Conservation (phyloP, 2,888 invertebrate genomes). For the Aphodius sticticus region DNA sequence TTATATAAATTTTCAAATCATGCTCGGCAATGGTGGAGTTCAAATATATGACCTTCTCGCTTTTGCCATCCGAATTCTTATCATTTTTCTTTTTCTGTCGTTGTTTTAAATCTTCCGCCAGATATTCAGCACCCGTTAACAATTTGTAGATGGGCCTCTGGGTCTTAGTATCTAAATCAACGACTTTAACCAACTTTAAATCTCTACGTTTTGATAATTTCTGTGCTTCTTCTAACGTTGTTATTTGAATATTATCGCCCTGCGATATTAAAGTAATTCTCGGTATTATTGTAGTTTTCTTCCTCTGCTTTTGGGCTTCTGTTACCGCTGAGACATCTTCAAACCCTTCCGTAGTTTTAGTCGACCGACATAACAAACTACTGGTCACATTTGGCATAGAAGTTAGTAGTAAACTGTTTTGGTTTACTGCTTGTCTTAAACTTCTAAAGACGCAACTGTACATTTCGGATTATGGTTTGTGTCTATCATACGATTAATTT, state of each 20-base stretch:
- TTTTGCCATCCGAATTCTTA: slow-evolving; percentile 61
- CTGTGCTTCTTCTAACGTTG: slow-evolving; percentile 73
- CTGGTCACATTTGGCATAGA: neutral
- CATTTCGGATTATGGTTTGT: slow-evolving; percentile 5
- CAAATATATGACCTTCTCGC: slow-evolving; percentile 71
- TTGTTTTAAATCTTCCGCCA: slow-evolving; percentile 67
- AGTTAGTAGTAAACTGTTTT: neutral
- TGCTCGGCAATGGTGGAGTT: slow-evolving; percentile 70
- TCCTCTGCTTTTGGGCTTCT: slow-evolving; percentile 44
- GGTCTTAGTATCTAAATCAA: slow-evolving; percentile 73
- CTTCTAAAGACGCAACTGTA: neutral
- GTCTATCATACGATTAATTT: neutral
- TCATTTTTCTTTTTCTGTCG: slow-evolving; percentile 63
- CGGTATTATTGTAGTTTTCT: slow-evolving; percentile 57
- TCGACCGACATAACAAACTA: neutral
- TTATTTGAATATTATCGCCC: slow-evolving; percentile 67
- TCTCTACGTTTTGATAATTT: slow-evolving; percentile 73
- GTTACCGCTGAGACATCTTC: neutral
- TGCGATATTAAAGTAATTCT: slow-evolving; percentile 71
- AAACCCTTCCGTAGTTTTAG: slow-evolving; percentile 6
- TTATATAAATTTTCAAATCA: slow-evolving; percentile 71
- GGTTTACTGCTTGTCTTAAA: slow-evolving; percentile 8
- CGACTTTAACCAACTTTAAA: slow-evolving; percentile 73
- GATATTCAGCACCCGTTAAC: slow-evolving; percentile 71
- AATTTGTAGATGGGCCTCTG: slow-evolving; percentile 75